Conservation (phyloP, 1,140 invertebrate genomes). For the Drosophila elegans region DNA sequence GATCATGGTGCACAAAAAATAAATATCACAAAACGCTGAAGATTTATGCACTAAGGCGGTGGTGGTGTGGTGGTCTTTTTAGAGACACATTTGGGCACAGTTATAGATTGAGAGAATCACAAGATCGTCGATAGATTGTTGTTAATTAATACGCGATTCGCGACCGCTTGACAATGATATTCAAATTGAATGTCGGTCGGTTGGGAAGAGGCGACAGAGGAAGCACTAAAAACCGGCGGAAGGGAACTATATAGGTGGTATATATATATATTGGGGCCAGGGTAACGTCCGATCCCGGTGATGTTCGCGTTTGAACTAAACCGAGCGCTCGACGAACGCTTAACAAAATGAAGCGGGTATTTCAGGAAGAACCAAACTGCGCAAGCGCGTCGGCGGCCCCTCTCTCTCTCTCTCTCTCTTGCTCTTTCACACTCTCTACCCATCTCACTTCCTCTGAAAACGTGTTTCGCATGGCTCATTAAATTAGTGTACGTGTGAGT, state of each 20-base stretch:
- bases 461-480: slow-evolving; percentile 67
- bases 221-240: slow-evolving; percentile 52
- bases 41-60: slow-evolving; percentile 34
- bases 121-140: slow-evolving; percentile 36
- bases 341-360: slow-evolving; percentile 20
- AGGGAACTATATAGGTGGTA: slow-evolving; percentile 4
- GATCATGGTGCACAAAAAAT: slow-evolving; percentile 85
- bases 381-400: slow-evolving; percentile 40
- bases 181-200: slow-evolving; percentile 53
- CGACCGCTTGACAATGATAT: slow-evolving; percentile 51
- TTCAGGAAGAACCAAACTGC: slow-evolving; percentile 33
- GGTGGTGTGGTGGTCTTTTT: slow-evolving; percentile 1
- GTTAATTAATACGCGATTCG: slow-evolving; percentile 32
- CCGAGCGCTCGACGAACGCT: slow-evolving; percentile 50
- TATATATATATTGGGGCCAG: slow-evolving; percentile 20
- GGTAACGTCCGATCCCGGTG: slow-evolving; percentile 62
- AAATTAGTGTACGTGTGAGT: slow-evolving; percentile 20
- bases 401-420: neutral
- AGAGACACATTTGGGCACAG: slow-evolving; percentile 41
- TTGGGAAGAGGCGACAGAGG: slow-evolving; percentile 40
- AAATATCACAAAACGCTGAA: slow-evolving; percentile 23
- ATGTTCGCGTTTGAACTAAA: slow-evolving; percentile 78
- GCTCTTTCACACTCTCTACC: neutral
- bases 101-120: slow-evolving; percentile 52
- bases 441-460: slow-evolving; percentile 38